phyloP scores from a whole-genome alignment of 2,113 vertebrate species.

The Heteronetta atricapilla region DNA sequence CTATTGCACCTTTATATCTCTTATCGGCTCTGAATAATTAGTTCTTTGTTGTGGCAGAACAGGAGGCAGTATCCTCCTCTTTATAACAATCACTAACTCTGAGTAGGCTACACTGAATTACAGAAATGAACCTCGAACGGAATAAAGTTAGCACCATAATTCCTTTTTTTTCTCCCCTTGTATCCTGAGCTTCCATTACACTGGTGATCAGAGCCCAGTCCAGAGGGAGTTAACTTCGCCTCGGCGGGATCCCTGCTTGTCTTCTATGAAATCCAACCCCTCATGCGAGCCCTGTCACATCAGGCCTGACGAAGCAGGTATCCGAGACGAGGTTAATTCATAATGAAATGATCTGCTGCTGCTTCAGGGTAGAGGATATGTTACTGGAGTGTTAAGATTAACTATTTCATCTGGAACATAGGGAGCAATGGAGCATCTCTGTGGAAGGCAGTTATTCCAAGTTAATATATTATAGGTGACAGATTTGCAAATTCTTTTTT shows the following conservation, averaged over 20 bases:
- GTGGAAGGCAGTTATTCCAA: not conserved
- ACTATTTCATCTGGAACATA: not conserved
- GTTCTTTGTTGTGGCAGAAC: not conserved
- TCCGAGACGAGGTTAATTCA: not conserved
- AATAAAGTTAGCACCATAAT: rapidly evolving
- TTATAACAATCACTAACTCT: not conserved
- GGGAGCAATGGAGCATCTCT: not conserved
- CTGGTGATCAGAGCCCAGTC: not conserved
- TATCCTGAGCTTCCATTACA: not conserved
- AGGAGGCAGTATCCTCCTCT: not conserved
- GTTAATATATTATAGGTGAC: not conserved
- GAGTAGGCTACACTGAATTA: not conserved
- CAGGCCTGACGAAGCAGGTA: not conserved
- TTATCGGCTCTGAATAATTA: not conserved
- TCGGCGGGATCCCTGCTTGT: not conserved
- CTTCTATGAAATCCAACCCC: not conserved
- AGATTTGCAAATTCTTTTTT: not conserved
- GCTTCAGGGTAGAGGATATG: not conserved
- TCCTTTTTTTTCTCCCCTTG: rapidly evolving
- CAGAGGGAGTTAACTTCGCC: not conserved
- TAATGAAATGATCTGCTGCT: not conserved
- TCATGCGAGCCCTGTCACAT: not conserved
- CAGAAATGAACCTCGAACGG: not conserved
- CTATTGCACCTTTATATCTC: not conserved
- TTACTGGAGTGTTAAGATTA: not conserved